Evolutionary conservation across 2,888 invertebrate genomes (phyloP), one percentile per base, ranked within the genome.

Genomic region (Temnothorax rugatulus): DNA sequence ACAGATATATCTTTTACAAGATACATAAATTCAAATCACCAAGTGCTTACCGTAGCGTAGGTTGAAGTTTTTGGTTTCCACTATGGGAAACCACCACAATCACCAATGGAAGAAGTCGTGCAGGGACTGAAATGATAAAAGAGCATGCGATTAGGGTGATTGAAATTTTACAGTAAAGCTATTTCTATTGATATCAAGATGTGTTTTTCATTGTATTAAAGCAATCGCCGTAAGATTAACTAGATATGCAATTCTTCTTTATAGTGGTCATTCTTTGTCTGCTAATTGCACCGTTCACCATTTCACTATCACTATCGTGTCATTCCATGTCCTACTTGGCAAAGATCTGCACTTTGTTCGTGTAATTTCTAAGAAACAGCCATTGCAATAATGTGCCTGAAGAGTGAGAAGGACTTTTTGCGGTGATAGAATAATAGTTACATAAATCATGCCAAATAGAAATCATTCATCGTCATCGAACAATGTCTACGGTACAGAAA

Each of bases 21-120:
- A 52, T 29, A 29, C 29, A 29, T 29, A 34, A 57, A 41, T 44
- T 15, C 29, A 64, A 54, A 41, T 29, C 64, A 38, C 29, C 3
- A 75, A 66, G 61, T 81, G 93, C 94, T 94, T 85, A 94, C 94
- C 92, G 92, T 93, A 91, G 89, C 91, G 90, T 92, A 94, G 90
- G 92, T 92, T 90, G 86, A 87, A 90, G 84, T 84, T 92, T 91
- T 90, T 91, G 93, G 93, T 92, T 94, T 94, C 93, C 92, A 83
- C 90, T 82, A 89, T 50, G 87, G 93, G 93, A 94, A 93, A 93
- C 93, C 92, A 91, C 91, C 86, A 90, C 87, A 91, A 93, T 94
- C 93, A 93, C 92, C 93, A 92, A 87, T 76, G 85, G 63, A 83
- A 85, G 47, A 83, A 41, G 76, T 76, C 82, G 82, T 82, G 71